Evolutionary conservation across 2,113 vertebrate genomes (phyloP), one percentile per base, ranked within the genome.

Genomic region (Carassius gibelio): DNA sequence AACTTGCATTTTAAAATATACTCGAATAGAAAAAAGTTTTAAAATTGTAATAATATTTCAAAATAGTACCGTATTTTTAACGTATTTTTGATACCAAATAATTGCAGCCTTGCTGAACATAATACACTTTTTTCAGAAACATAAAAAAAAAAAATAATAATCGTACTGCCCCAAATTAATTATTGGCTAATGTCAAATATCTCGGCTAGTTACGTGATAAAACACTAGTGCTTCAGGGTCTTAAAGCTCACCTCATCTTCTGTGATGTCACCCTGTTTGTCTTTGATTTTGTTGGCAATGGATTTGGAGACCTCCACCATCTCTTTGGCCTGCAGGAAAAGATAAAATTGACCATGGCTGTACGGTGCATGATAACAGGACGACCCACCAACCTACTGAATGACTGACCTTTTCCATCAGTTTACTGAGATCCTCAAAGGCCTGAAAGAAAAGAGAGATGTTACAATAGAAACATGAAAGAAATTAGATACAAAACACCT

Each of bases 211-310:
- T 14, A 34, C 5, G 1, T 68, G 15, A 34, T 17, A 6, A 69
- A 36, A 34, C 30, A 69, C 30, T 36, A 7, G 66, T 9, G 15
- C 21, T 8, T n/a, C 21, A 23, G 21, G 21, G 45, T 45, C 45
- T 23, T 48, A 3, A 42, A 30, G 17, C 68, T 89, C 88, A 99
- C 98, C 96, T 99, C 98, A 90, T 99, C 98, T 92, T 99, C 98
- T 77, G 97, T 96, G 93, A 99, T 98, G 89, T 98, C 96, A 74
- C 98, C 98, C 89, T 99, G 98, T 87, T 99, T 99, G 88, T 99
- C 98, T 95, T 97, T 99, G 88, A 99, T 99, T 92, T 99, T 99
- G 92, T 95, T 98, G 84, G 98, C 98, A 86, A 99, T 99, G 82
- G 97, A 99, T 92, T 94, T 97, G 72, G 98, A 98, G 88, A 99